phyloP scores from a whole-genome alignment of 2,113 vertebrate species.

The Heliornis fulica region DNA sequence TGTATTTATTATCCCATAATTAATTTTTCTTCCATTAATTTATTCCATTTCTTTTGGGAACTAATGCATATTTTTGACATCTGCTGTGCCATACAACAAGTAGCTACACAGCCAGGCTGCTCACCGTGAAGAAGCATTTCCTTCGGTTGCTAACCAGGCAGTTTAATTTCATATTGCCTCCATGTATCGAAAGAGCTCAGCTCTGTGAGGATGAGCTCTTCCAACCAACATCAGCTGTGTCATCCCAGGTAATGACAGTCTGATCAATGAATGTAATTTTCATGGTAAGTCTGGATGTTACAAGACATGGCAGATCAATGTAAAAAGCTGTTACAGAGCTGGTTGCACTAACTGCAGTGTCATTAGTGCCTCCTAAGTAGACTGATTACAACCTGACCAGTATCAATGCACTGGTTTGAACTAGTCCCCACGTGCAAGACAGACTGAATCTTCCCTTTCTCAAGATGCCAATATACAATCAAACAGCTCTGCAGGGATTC shows the following conservation, averaged over 20 bases:
- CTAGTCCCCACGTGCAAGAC: background rate
- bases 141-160: background rate
- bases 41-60: background rate
- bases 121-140: background rate
- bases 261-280: background rate
- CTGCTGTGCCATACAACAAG: background rate
- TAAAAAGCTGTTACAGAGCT: background rate
- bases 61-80: background rate
- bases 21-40: background rate
- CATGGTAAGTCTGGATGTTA: background rate
- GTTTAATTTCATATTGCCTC: background rate
- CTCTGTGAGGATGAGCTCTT: background rate
- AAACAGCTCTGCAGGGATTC: background rate
- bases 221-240: background rate
- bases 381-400: background rate
- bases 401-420: background rate
- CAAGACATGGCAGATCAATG: background rate
- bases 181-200: background rate
- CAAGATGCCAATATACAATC: background rate
- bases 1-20: background rate
- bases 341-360: background rate
- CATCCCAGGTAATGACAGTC: background rate
- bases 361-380: background rate
- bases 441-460: background rate
- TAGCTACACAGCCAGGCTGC: background rate